phyloP scores from a whole-genome alignment of 2,888 invertebrate species.

The Chydorus sphaericus region DNA sequence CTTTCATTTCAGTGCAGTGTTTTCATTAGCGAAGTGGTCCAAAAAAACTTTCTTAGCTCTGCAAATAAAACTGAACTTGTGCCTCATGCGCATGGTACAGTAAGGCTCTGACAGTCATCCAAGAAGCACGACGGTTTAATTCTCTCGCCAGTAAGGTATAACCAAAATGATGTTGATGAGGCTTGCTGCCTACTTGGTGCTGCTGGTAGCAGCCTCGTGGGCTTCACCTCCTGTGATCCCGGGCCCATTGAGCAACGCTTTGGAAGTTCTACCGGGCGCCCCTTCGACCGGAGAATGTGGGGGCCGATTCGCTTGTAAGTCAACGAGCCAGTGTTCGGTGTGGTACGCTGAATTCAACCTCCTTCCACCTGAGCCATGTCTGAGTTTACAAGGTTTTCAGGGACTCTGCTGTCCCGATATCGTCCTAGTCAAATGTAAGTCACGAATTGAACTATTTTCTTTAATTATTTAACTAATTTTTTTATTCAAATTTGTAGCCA shows the following conservation, averaged over 20 bases:
- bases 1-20: background rate
- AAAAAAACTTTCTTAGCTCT: background rate
- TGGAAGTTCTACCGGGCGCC: background rate
- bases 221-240: background rate
- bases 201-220: background rate
- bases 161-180: too few relatives aligned
- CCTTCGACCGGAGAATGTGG: background rate
- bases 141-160: too few relatives aligned
- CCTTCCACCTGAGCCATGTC: background rate
- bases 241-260: background rate
- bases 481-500: background rate
- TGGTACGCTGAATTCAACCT: constrained; percentile 1
- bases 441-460: background rate
- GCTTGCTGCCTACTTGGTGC: background rate
- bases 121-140: too few relatives aligned
- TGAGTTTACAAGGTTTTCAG: background rate
- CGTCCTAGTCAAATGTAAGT: constrained; percentile 9
- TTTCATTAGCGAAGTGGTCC: background rate
- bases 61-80: too few relatives aligned
- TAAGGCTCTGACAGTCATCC: too few relatives aligned
- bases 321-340: constrained; percentile 7
- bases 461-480: background rate
- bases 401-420: constrained; percentile 12
- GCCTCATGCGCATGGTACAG: too few relatives aligned
- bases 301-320: constrained; percentile 9